Percentiles rank a stretch among this genome's conserved stretches.
Conservation (phyloP, 1,140 invertebrate genomes). For the Macrocentrus cingulum region DNA sequence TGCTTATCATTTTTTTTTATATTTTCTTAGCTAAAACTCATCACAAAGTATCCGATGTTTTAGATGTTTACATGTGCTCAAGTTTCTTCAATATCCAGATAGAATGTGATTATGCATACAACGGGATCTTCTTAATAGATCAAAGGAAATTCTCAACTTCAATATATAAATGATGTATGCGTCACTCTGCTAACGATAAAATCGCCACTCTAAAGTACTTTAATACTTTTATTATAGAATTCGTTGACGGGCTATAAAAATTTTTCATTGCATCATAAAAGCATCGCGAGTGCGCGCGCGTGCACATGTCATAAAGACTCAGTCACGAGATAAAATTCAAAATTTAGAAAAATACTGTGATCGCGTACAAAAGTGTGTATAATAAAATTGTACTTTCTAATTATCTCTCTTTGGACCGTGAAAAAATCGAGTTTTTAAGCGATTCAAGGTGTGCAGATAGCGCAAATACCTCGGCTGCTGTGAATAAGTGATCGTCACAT, state of each 20-base stretch:
- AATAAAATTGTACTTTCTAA: not conserved
- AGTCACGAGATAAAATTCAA: not conserved
- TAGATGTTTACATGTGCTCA: too few relatives aligned
- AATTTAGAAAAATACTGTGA: not conserved
- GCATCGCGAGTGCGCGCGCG: not conserved
- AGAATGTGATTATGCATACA: too few relatives aligned
- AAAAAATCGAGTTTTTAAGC: too few relatives aligned
- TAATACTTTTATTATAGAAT: not conserved
- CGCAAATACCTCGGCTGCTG: too few relatives aligned
- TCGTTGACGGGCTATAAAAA: not conserved
- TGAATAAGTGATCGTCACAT: too few relatives aligned
- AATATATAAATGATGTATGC: not conserved
- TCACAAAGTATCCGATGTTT: too few relatives aligned
- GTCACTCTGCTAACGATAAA: too few relatives aligned
- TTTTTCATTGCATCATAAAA: constrained; percentile 6
- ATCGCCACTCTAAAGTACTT: not conserved
- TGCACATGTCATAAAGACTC: not conserved
- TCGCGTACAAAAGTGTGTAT: not conserved
- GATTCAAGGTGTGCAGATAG: too few relatives aligned
- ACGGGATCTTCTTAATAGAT: not conserved
- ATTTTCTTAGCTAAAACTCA: too few relatives aligned
- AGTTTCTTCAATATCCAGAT: too few relatives aligned
- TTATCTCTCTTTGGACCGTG: too few relatives aligned
- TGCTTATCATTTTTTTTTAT: too few relatives aligned
- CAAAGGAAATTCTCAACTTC: not conserved